These are phyloP conservation scores for Dicyrtomina minuta DNA, from an alignment of 2,888 invertebrate genomes.

Conservation along the genomic window DNA sequence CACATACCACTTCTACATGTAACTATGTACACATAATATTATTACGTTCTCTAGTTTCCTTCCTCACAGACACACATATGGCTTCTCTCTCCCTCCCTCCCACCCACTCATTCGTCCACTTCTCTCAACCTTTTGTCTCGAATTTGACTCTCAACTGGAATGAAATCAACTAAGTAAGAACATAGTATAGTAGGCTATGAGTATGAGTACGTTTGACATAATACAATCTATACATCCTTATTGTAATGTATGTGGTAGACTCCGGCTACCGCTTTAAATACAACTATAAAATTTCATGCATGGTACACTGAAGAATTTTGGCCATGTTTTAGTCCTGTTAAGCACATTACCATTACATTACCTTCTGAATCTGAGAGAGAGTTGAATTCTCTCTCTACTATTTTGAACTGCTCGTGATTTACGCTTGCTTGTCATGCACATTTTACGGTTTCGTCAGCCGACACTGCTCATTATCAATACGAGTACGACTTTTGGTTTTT, in stretches of 20 bases:
- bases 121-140: conserved; percentile 21
- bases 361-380: neutral
- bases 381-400: conserved; percentile 15
- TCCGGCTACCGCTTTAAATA: no score
- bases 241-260: no score
- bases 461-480: conserved; percentile 34
- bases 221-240: no score
- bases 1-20: neutral
- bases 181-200: no score
- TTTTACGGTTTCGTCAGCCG: conserved; percentile 37
- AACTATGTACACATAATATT: neutral
- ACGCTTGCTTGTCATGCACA: conserved; percentile 37
- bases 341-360: no score
- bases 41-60: neutral
- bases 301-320: no score
- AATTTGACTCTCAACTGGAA: neutral
- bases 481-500: conserved; percentile 17
- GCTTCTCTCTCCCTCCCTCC: conserved; percentile 4
- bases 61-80: neutral
- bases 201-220: no score
- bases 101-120: neutral
- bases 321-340: no score
- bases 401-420: conserved; percentile 36
- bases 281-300: no score
- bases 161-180: neutral